These are phyloP conservation scores for Iselma pallidipennis DNA, from an alignment of 2,888 invertebrate species.

Conservation along the genomic window DNA sequence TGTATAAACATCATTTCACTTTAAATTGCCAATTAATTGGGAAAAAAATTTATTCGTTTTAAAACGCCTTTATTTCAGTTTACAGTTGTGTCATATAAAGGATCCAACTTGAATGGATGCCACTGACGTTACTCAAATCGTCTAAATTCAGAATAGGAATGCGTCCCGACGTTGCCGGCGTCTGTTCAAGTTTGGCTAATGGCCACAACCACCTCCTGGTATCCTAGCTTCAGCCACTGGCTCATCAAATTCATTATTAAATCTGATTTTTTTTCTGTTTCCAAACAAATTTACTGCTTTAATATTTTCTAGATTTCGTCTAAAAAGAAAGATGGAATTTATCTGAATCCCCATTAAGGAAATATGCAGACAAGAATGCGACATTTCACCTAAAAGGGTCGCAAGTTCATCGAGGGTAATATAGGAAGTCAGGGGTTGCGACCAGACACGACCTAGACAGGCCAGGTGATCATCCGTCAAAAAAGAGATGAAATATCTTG, in stretches of 20 bases:
- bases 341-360: constrained; percentile 33
- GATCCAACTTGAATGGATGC: constrained; percentile 46
- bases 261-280: not conserved
- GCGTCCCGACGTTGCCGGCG: constrained; percentile 53
- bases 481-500: not conserved
- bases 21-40: not conserved
- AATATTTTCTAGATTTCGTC: constrained; percentile 3
- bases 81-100: constrained; percentile 28
- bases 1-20: not conserved
- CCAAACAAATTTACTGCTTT: not conserved
- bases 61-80: not conserved
- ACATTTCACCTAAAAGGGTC: constrained; percentile 28
- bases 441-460: constrained; percentile 21
- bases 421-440: constrained; percentile 32
- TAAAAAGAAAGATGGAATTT: constrained; percentile 15
- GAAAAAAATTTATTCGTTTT: not conserved
- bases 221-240: constrained; percentile 50
- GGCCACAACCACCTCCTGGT: constrained; percentile 54
- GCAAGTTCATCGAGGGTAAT: constrained; percentile 33
- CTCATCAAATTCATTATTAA: constrained; percentile 42
- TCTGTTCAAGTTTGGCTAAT: constrained; percentile 48
- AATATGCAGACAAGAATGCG: constrained; percentile 33
- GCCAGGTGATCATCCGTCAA: constrained; percentile 17
- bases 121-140: constrained; percentile 49
- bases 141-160: constrained; percentile 53